Evolutionary conservation across 2,113 vertebrate genomes (phyloP).

Genomic region (Rhabdomys dilectus): DNA sequence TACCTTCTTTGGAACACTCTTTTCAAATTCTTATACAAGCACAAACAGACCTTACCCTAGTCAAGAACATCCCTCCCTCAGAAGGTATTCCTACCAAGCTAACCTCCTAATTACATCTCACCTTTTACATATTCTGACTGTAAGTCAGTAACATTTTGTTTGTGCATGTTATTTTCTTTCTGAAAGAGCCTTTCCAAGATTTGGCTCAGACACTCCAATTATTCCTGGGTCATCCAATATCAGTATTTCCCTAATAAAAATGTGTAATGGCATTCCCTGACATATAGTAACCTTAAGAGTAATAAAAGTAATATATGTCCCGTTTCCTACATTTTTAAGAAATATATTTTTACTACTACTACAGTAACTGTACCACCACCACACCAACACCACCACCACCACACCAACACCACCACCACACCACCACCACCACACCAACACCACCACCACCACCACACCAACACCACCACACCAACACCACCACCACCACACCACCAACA

Average conservation of each 20-base stretch:
- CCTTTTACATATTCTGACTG: background rate
- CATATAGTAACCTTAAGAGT: background rate
- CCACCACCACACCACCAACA: background rate
- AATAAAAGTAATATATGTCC: background rate
- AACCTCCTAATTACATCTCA: slow-evolving; percentile 48
- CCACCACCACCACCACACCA: background rate
- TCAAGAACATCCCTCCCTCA: background rate
- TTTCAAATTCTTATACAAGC: slow-evolving; percentile 42
- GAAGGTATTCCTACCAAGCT: background rate
- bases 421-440: background rate
- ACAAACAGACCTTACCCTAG: background rate
- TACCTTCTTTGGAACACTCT: background rate
- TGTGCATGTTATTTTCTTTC: slow-evolving; percentile 36
- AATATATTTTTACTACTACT: background rate
- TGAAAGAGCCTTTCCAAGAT: slow-evolving; percentile 12
- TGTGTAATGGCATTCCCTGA: background rate
- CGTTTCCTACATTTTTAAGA: background rate
- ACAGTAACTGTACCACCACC: background rate
- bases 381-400: too few species aligned
- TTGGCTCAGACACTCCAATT: slow-evolving; percentile 10
- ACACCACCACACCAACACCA: background rate
- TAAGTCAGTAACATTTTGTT: slow-evolving; percentile 15
- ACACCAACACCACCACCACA: background rate
- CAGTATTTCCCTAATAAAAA: slow-evolving; percentile 51
- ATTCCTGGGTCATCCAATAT: background rate